Evolutionary conservation across 2,797 vertebrate genomes (phyloP), one percentile per base, ranked within the genome.

Genomic region (Orientallactaga sibirica): DNA sequence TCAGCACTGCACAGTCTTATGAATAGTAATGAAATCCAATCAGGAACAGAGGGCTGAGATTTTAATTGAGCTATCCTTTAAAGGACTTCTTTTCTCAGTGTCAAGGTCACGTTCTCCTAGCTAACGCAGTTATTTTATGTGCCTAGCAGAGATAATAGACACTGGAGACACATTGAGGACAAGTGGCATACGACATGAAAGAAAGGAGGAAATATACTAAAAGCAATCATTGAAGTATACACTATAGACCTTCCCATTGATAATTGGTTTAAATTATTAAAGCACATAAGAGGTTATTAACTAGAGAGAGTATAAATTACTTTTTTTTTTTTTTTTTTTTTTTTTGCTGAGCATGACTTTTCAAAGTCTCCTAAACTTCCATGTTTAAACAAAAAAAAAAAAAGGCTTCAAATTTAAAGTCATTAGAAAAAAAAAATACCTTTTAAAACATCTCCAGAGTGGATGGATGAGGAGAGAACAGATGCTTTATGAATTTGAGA

Each of bases 31-130:
- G 98, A 98, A 97, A 97, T 97, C 96, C 98, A 98, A 98, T 97
- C 97, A 97, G 97, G 97, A 98, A 95, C 94, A 97, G 96, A 98
- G 94, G 96, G 97, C 97, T 97, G 97, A 96, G 96, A 95, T 98
- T 98, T 98, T 98, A 98, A 98, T 98, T 98, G 98, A 98, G 98
- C 98, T 97, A 98, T 98, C 98, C 97, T 98, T 98, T 98, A 97
- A 98, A 98, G 96, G 85, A 74, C 85, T 91, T 89, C 73, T 97
- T 94, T 90, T 73, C 93, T 94, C 90, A 3, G 90, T 97, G 98
- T 98, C 98, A 98, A 98, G 98, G 98, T 98, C 98, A 98, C 96
- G 97, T 96, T 98, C 97, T 97, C 94, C 96, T 81, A 97, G 97
- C 97, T 97, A 97, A 97, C 88, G 96, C 96, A 90, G 98, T 97